Conservation (phyloP, 2,113 vertebrate species). For the Pterocles burchelli region DNA sequence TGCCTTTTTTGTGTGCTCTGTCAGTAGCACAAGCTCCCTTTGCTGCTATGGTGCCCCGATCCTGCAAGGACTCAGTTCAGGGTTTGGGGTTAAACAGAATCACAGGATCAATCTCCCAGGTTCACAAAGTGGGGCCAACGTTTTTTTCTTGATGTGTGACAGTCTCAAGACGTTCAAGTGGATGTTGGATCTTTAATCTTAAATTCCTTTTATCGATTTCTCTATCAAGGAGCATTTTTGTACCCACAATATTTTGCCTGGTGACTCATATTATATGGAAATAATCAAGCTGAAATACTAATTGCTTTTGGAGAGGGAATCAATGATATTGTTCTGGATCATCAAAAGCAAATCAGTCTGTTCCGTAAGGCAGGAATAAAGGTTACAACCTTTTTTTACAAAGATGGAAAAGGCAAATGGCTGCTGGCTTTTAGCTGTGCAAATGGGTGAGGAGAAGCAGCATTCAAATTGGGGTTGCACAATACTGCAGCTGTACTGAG, state of each 20-base stretch:
- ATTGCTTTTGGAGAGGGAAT: not conserved
- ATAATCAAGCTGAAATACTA: not conserved
- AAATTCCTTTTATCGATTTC: not conserved
- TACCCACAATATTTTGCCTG: not conserved
- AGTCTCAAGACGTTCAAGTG: not conserved
- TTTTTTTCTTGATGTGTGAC: not conserved
- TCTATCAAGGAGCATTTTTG: not conserved
- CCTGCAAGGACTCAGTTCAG: not conserved
- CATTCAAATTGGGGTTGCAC: fast-evolving
- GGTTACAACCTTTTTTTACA: not conserved
- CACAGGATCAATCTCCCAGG: not conserved
- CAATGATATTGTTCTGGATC: not conserved
- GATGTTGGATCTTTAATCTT: not conserved
- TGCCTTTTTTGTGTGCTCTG: not conserved
- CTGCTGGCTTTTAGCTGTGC: not conserved
- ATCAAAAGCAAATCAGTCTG: not conserved
- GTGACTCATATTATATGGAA: not conserved
- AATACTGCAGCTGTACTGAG: not conserved
- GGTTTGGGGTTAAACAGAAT: not conserved
- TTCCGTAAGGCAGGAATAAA: not conserved
- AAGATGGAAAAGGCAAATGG: not conserved
- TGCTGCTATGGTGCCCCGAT: not conserved
- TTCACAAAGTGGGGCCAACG: not conserved
- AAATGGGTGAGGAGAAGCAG: not conserved
- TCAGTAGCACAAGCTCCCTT: not conserved